Base-by-base conservation (phyloP, 1,140 invertebrate species). In the Daktulosphaira vitifoliae region DNA sequence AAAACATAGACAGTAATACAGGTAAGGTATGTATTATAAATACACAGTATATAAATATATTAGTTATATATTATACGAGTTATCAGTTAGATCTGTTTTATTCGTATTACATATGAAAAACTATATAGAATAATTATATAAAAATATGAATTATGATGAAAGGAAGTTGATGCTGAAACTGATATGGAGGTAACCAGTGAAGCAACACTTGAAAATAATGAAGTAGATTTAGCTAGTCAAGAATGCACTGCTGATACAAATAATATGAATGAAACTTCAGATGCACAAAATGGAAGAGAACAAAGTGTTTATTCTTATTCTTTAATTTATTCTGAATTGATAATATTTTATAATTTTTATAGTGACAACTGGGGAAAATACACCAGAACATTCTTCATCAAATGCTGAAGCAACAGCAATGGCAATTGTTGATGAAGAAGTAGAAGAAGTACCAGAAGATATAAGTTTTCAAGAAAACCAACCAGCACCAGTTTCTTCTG, bases 171-270 rank as follows among this genome's bases (percentile, higher is more conserved):
- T 7, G 77, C 77, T 46, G 71, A 68, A 2, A 72, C 73, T 20
- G 73, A 75, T 65, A 72, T 74, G 38, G 73, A 76, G 66, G 74
- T 74, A 52, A 70, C 70, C 20, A 73, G 69, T 62, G 68, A 70
- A 26, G 70, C 70, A 6, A 76, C 76, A 50, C 76, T 77, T 37
- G 81, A 79, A 33, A 83, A 82, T 52, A 84, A 84, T 69, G 83
- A 85, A 72, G 84, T 84, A 0, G 84, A 85, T 15, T 3, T 62
- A 22, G 44, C 56, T 20, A 62, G 56, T 2, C 56, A 62, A 62
- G 56, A 48, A 62, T 62, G 56, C 29, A 48, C 56, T 8, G 56
- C 56, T 8, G 56, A 62, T 8, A 62, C 56, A 20, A 62, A 62
- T 62, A 62, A 62, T 22, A 62, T 62, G 56, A 62, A 62, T 48